A percentile compares a stretch with the other conserved stretches of the same genome.
phyloP scores from a whole-genome alignment of 2,113 vertebrate species.

The Tamias sibiricus region DNA sequence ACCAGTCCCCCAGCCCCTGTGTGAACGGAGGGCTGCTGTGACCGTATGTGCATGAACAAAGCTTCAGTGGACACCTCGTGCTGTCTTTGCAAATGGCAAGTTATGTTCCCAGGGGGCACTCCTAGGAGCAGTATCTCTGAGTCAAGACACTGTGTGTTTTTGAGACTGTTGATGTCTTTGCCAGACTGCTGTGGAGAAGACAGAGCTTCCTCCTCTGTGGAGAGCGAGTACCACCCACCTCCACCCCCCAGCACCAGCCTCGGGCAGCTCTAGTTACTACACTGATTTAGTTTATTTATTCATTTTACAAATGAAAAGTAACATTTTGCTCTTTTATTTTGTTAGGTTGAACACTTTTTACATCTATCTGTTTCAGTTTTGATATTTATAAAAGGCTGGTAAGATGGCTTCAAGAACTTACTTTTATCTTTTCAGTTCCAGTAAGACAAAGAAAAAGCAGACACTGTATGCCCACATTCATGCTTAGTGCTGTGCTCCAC shows the following conservation, averaged over 20 bases:
- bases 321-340: not conserved
- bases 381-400: not conserved
- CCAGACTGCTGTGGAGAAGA: not conserved
- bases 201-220: no score
- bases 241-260: not conserved
- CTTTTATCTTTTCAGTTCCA: not conserved
- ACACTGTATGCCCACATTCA: no score
- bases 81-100: not conserved
- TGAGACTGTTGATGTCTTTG: not conserved
- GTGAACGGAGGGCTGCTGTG: no score
- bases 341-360: not conserved
- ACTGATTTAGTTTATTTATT: not conserved
- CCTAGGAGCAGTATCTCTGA: not conserved
- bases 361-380: conserved; percentile 2
- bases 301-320: not conserved
- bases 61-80: no score
- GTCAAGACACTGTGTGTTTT: not conserved
- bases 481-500: not conserved
- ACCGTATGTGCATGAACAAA: no score
- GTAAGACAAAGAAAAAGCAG: not conserved
- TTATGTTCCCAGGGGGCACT: not conserved
- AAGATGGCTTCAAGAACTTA: not conserved
- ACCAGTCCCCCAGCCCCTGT: no score
- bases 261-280: not conserved
- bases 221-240: no score